Conservation (phyloP, 92 coral and sea anemone genomes). For the Epizoanthus scotinus region DNA sequence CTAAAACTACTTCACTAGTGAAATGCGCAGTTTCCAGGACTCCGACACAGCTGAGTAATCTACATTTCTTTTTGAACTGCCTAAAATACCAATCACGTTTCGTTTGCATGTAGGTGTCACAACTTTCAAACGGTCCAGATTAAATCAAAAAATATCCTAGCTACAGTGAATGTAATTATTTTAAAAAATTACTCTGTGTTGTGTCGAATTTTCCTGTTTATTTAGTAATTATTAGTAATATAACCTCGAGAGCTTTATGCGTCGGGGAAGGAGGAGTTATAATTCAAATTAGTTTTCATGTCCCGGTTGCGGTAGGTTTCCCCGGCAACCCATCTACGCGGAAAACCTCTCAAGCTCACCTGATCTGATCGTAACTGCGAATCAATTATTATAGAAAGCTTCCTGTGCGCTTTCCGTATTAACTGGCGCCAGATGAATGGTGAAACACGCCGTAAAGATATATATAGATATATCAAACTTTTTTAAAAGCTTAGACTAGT, state of each 20-base stretch:
- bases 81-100: not conserved
- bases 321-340: not conserved
- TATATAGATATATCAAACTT: not conserved
- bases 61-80: not conserved
- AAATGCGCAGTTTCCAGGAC: too few species aligned
- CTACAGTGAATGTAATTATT: not conserved
- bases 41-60: not conserved
- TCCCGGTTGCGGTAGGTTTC: not conserved
- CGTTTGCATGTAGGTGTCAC: constrained; percentile 5
- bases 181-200: not conserved
- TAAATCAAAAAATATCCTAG: not conserved
- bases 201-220: too few species aligned
- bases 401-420: not conserved
- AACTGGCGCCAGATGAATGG: constrained; percentile 6
- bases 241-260: not conserved
- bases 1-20: too few species aligned
- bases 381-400: not conserved
- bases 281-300: not conserved
- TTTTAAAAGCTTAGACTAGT: not conserved
- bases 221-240: not conserved
- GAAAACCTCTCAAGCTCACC: constrained; percentile 1
- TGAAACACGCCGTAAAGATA: not conserved
- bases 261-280: not conserved
- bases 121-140: not conserved
- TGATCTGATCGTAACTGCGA: constrained; percentile 23